Base-by-base conservation (phyloP, 2,888 invertebrate genomes). In the Harmothoe impar region DNA sequence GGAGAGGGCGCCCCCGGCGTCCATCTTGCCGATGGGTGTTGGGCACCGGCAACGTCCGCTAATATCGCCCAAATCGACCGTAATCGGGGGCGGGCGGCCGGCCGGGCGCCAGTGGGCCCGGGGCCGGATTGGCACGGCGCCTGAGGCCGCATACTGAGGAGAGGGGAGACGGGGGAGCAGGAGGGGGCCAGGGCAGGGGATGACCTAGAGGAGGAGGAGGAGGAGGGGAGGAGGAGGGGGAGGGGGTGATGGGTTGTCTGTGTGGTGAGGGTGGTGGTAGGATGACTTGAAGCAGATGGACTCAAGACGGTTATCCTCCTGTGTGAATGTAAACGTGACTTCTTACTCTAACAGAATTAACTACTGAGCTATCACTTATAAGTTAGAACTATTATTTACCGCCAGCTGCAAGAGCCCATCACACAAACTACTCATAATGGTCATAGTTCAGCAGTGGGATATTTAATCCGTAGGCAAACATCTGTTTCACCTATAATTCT, bases 21-120 rank as follows among this genome's bases (percentile, higher is more conserved):
- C 78, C 78, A 78, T 78, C 78, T 78, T 25, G 23, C 35, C 43
- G 52, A 84, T 84, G 31, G 31, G 31, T 78, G 78, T 78, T 29
- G 29, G 78, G 78, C 78, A 29, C 78, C n/a, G 17, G 17, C n/a
- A 33, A 78, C 78, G 43, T 84, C 43, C 52, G n/a, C 84, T 84
- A 84, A 84, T 84, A 84, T 84, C 84, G 43, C 84, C 7, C 84
- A 84, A 84, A 84, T 84, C 84, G 84, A 35, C 84, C 35, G 43
- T 84, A 84, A 84, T 84, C 84, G 84, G 43, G 43, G 17, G 3
- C 1, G 17, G 23, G 12, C 23, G 20, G 62, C 62, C 43, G 15
- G 29, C 35, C 33, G 43, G 84, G 29, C 84, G 20, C 62, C 43
- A 17, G 29, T 17, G 84, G 43, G 84, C 33, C 84, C 25, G 17